A percentile compares a stretch with the other conserved stretches of the same genome.
phyloP scores from a whole-genome alignment of 2,113 vertebrate genomes.

The Spilogale gracilis region DNA sequence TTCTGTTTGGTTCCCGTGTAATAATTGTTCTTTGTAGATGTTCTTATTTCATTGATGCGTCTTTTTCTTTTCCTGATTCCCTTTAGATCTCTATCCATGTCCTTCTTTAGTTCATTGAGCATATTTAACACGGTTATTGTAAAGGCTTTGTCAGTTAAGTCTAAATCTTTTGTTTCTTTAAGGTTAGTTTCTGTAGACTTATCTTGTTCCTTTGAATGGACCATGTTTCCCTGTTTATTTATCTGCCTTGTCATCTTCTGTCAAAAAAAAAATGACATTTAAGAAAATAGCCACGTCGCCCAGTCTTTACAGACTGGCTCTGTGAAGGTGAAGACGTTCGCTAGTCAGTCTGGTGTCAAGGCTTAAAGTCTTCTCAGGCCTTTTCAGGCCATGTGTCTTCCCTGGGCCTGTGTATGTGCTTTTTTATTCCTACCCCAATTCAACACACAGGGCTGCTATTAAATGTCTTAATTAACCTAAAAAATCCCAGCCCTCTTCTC shows the following conservation, averaged over 20 bases:
- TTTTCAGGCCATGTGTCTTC: background rate
- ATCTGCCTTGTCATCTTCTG: background rate
- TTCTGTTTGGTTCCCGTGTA: no score
- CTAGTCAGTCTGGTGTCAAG: background rate
- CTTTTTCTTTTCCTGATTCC: background rate
- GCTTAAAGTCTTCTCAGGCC: background rate
- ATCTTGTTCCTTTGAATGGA: background rate
- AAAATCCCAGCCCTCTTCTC: background rate
- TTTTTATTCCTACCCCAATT: background rate
- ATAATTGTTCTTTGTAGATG: background rate
- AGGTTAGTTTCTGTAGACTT: background rate
- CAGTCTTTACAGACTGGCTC: background rate
- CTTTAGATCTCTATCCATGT: background rate
- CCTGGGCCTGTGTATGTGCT: background rate
- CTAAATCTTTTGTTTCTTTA: background rate
- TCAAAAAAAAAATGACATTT: background rate
- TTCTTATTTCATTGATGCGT: background rate
- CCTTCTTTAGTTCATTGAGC: background rate
- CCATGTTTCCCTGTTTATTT: background rate
- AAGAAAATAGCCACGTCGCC: background rate
- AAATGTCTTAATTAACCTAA: background rate
- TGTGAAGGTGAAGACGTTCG: background rate
- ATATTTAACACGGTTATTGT: background rate
- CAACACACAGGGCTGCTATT: background rate
- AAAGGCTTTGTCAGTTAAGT: background rate